Conservation (phyloP, 2,113 vertebrate genomes). For the Leptobrachium leishanense region DNA sequence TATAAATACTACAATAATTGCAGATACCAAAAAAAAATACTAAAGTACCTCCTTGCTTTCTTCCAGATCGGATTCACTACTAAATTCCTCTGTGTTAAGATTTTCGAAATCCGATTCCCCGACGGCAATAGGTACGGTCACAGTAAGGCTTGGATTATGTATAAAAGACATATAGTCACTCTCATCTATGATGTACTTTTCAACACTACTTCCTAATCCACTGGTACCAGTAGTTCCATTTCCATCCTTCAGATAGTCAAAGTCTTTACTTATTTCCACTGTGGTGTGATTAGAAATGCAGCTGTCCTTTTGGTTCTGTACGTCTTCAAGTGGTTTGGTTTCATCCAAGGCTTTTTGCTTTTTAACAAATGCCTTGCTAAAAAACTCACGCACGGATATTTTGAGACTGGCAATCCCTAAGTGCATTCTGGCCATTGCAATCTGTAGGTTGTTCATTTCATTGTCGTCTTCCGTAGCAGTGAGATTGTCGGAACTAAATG, state of each 20-base stretch:
- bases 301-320: constrained; percentile 82
- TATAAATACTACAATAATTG: no score
- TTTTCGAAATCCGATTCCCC: constrained; percentile 96
- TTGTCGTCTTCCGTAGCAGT: constrained; percentile 81
- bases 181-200: constrained; percentile 79
- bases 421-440: constrained; percentile 87
- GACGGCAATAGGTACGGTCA: constrained; percentile 91
- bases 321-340: constrained; percentile 77
- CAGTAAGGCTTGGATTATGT: constrained; percentile 85
- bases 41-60: constrained; percentile 82
- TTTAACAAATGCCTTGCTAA: constrained; percentile 72
- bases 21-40: no score
- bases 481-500: constrained; percentile 95
- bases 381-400: constrained; percentile 69
- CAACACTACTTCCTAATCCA: constrained; percentile 82
- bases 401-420: constrained; percentile 76
- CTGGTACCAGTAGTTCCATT: constrained; percentile 85
- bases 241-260: constrained; percentile 76
- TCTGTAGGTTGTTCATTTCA: constrained; percentile 91
- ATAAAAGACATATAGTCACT: constrained; percentile 90
- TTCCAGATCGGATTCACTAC: constrained; percentile 85
- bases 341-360: constrained; percentile 73
- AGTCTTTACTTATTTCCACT: constrained; percentile 84
- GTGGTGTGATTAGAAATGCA: constrained; percentile 82
- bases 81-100: constrained; percentile 92